phyloP scores from a whole-genome alignment of 2,113 vertebrate genomes.

The Orthonyx spaldingii region DNA sequence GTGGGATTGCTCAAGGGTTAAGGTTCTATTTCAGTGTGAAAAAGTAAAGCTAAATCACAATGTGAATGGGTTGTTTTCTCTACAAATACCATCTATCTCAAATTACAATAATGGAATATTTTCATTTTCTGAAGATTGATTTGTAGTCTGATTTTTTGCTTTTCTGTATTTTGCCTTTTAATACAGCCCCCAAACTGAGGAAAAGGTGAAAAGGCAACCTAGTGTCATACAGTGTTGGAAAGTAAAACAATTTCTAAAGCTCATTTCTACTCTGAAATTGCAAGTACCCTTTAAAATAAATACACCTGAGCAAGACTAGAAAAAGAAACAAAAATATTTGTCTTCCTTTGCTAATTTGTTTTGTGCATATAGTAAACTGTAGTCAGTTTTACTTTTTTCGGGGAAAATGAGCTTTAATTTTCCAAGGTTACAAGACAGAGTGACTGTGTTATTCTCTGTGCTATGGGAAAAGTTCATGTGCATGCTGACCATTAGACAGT shows the following conservation, averaged over 20 bases:
- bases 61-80: not conserved
- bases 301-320: not conserved
- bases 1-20: not conserved
- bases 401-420: not conserved
- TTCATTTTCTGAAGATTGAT: not conserved
- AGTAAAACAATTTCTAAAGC: not conserved
- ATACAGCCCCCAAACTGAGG: not conserved
- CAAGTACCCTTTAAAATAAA: not conserved
- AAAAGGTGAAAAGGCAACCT: not conserved
- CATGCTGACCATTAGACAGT: not conserved
- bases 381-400: not conserved
- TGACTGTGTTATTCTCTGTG: not conserved
- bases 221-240: not conserved
- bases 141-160: not conserved
- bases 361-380: not conserved
- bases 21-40: not conserved
- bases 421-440: not conserved
- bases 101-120: not conserved
- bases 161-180: not conserved
- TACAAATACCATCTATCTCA: not conserved
- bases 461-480: not conserved
- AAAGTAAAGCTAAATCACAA: not conserved
- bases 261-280: not conserved
- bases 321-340: not conserved
- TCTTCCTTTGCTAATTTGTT: not conserved